A percentile compares a stretch with the other conserved stretches of the same genome.
Evolutionary conservation across 2,888 invertebrate species (phyloP).

Genomic region (Ochropleura leucogaster): DNA sequence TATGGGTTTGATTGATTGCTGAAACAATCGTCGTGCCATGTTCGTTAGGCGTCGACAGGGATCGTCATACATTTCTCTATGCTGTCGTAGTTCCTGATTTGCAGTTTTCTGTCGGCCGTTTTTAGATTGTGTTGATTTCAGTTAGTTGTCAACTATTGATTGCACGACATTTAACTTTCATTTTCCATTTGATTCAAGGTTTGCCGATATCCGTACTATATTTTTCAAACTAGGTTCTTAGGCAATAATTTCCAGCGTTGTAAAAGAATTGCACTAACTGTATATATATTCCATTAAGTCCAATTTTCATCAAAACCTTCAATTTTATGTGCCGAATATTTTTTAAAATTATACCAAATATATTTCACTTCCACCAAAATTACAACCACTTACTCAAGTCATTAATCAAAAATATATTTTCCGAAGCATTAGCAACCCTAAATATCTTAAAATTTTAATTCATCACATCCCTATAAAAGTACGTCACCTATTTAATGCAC

Average conservation of each 20-base stretch:
- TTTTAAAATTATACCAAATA: not conserved
- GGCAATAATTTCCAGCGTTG: not conserved
- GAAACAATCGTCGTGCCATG: slow-evolving; percentile 52
- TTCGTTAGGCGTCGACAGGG: slow-evolving; percentile 42
- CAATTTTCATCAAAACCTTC: not conserved
- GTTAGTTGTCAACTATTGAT: not conserved
- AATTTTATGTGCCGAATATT: not conserved
- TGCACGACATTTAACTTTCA: not conserved
- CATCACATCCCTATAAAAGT: slow-evolving; percentile 66
- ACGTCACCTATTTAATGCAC: slow-evolving; percentile 80
- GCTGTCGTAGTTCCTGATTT: not conserved
- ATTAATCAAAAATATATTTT: slow-evolving; percentile 57
- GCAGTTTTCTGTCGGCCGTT: not conserved
- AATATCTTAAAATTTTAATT: slow-evolving; percentile 65
- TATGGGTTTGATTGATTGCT: slow-evolving; percentile 66
- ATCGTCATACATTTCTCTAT: slow-evolving; percentile 43
- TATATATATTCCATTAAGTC: not conserved
- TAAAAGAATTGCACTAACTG: not conserved
- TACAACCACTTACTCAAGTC: slow-evolving; percentile 18
- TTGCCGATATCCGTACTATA: not conserved
- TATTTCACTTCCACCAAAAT: slow-evolving; percentile 18
- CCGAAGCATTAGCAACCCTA: slow-evolving; percentile 55
- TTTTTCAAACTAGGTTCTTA: not conserved
- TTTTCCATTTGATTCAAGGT: no score
- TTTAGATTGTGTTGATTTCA: slow-evolving; percentile 18